Base-by-base conservation (phyloP, 2,888 invertebrate genomes). In the Prosopocoilus inquinatus region DNA sequence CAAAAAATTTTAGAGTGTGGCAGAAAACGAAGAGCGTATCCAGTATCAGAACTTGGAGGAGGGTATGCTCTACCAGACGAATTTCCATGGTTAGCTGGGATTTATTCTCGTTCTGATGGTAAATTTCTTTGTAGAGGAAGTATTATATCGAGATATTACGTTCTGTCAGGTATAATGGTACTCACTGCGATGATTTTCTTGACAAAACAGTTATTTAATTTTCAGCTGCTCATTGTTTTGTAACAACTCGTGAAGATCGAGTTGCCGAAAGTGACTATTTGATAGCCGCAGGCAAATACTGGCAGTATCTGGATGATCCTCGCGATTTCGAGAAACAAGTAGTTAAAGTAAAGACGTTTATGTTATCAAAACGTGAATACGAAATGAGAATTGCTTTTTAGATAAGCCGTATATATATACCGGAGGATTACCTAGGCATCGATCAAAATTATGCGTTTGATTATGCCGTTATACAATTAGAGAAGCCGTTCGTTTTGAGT, bases 201-300 rank as follows among this genome's bases (percentile, higher is more conserved):
- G 8, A 34, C 8, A 34, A 34, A 34, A n/a, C 35, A 9, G 8
- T 8, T 8, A 34, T 34, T n/a, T 35, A 28, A 9, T n/a, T 56
- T 52, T 35, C 16, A 56, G 56, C 56, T 16, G 56, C 56, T 2
- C 74, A 74, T 61, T 74, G 74, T n/a, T 38, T 38, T n/a, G 4
- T n/a, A n/a, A 38, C n/a, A 13, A 38, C 4, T 5, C 9, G 11
- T 66, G 66, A 1, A n/a, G 11, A 56, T 5, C 43, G 43, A 28
- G 41, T 36, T 50, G 8, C 16, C 15, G 39, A 58, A 53, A 11
- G 51, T 35, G 28, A 35, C 8, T 67, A 63, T 28, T 53, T 55
- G 39, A 60, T 74, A 12, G 70, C 63, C 2, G 72, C 70, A 4
- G 75, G 75, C 43, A 75, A 74, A 60, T 72, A 70, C 57, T 73